Base-by-base conservation (phyloP, 2,888 invertebrate genomes). In the Nysson spinosus region DNA sequence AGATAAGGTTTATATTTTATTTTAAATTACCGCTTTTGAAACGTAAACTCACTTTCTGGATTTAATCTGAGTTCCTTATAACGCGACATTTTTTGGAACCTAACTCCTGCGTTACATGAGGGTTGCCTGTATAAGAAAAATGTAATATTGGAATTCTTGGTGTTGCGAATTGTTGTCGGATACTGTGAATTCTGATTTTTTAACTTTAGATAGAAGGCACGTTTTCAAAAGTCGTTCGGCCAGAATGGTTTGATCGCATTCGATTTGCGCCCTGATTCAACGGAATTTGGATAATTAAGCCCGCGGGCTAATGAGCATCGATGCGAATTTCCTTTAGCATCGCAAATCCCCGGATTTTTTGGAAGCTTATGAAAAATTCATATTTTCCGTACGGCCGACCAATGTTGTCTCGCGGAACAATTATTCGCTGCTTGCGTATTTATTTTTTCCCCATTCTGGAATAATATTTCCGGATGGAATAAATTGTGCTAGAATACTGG, bases 151-250 rank as follows among this genome's bases (percentile, higher is more conserved):
- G n/a, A n/a, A n/a, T n/a, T n/a, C n/a, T n/a, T n/a, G n/a, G n/a
- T n/a, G n/a, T n/a, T n/a, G n/a, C n/a, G n/a, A n/a, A n/a, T n/a
- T n/a, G n/a, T n/a, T n/a, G n/a, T n/a, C n/a, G n/a, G n/a, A n/a
- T n/a, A n/a, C n/a, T n/a, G n/a, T n/a, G n/a, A n/a, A n/a, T n/a
- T n/a, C n/a, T n/a, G n/a, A n/a, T n/a, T n/a, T n/a, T n/a, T n/a
- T n/a, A n/a, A n/a, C n/a, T n/a, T n/a, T n/a, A 24, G 6, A 24
- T 9, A 4, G 28, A 28, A 6, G 28, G 9, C 37, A 55, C 58
- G 40, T 44, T 63, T 63, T 58, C 46, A 37, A 63, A 63, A 34
- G 50, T 63, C 26, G 39, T 47, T 19, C 43, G 14, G 26, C 26
- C 40, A 39, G n/a, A 20, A n/a, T n/a, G n/a, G 32, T 46, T 35